These are phyloP conservation scores for Drosophila albomicans DNA, from an alignment of 1,140 invertebrate genomes.

Conservation along the genomic window DNA sequence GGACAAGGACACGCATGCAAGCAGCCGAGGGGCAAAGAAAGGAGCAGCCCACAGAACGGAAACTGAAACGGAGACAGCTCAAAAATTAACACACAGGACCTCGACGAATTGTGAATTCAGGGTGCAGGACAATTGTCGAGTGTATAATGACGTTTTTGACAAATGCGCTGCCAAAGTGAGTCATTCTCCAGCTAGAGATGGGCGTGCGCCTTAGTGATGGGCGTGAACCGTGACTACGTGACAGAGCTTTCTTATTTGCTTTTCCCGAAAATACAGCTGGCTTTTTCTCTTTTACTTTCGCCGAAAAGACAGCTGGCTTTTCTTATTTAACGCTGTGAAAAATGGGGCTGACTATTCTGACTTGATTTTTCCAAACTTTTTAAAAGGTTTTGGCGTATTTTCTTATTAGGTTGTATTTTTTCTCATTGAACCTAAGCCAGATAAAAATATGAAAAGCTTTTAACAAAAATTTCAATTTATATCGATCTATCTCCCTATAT, in stretches of 20 bases:
- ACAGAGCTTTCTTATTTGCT: not conserved
- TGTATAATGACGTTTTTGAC: slow-evolving; percentile 58
- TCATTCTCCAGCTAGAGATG: slow-evolving; percentile 28
- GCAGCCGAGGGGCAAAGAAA: slow-evolving; percentile 5
- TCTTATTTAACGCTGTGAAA: no score
- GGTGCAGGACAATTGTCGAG: slow-evolving; percentile 39
- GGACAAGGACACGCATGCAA: slow-evolving; percentile 39
- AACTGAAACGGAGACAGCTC: slow-evolving; percentile 38
- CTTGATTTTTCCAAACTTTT: no score
- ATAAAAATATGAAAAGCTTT: no score
- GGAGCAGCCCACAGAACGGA: slow-evolving; percentile 33
- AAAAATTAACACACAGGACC: slow-evolving; percentile 44
- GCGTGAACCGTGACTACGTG: slow-evolving; percentile 5
- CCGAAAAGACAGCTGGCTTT: no score
- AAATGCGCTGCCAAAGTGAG: slow-evolving; percentile 36
- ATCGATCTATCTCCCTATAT: no score
- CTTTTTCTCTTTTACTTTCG: not conserved
- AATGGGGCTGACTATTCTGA: no score
- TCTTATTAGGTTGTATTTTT: no score
- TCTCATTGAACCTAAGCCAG: no score
- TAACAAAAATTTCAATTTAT: no score
- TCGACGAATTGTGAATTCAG: slow-evolving; percentile 11
- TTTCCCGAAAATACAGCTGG: no score
- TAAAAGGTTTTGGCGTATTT: no score
- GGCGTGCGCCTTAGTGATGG: not conserved